These are phyloP conservation scores for Acronicta psi DNA, from an alignment of 2,888 invertebrate genomes.

Conservation along the genomic window DNA sequence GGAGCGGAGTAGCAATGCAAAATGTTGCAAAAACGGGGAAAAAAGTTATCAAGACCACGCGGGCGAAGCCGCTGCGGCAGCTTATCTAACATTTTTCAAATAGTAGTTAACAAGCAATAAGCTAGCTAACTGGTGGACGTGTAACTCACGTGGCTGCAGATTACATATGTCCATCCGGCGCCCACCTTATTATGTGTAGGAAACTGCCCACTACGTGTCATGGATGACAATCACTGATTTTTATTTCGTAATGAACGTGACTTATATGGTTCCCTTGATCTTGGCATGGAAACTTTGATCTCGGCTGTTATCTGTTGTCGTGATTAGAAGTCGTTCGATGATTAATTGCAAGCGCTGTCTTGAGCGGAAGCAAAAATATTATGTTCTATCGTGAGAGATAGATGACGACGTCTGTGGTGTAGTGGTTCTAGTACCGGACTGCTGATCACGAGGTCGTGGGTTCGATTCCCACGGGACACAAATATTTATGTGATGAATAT, in stretches of 20 bases:
- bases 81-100: background rate
- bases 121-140: constrained; percentile 16
- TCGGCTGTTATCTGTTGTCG: constrained; percentile 17
- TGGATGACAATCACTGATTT: constrained; percentile 16
- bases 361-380: background rate
- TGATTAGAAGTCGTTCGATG: constrained; percentile 14
- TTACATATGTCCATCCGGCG: constrained; percentile 20
- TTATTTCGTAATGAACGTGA: constrained; percentile 9
- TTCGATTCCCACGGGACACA: no score
- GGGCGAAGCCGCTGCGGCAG: no score
- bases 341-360: constrained; percentile 10
- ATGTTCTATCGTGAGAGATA: background rate
- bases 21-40: no score
- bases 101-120: constrained; percentile 6
- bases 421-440: no score
- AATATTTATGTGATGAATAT: no score
- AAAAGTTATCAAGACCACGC: no score
- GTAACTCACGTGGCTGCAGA: constrained; percentile 23
- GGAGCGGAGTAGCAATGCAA: no score
- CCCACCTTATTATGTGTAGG: constrained; percentile 32
- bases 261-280: constrained; percentile 6
- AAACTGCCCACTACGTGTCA: constrained; percentile 20
- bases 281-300: constrained; percentile 6
- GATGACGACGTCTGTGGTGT: no score
- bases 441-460: no score